Evolutionary conservation across 2,888 invertebrate genomes (phyloP), one percentile per base, ranked within the genome.

Genomic region (Patella depressa): DNA sequence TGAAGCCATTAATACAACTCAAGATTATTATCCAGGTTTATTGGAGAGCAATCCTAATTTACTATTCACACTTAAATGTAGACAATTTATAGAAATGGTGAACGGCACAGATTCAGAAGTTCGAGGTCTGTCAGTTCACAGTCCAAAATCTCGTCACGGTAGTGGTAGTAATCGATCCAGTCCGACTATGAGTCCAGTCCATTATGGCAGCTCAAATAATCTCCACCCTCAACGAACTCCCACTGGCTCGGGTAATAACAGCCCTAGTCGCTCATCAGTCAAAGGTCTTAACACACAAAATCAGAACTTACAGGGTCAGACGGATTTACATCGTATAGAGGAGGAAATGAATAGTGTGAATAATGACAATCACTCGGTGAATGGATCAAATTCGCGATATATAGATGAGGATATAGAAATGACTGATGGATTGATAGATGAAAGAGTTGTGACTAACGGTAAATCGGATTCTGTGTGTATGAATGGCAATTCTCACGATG

Each of bases 1-100:
- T 76, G 98, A 98, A 93, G 98, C 98, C 82, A 96, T 98, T 89
- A 96, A 97, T 89, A 93, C 95, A 85, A 97, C 98, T 79, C 95
- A 95, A 90, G 94, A 95, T 87, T 93, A 97, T 85, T 98, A 97
- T 93, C 98, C 99, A 4, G 96, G 96, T n/a, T 94, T 99, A 81
- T 93, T 99, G 89, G 97, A 98, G 92, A 94, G 95, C 78, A 96
- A 98, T 93, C 95, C 94, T 86, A 97, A 97, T 92, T 94, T 99
- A 87, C 94, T 97, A 91, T 98, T 99, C 93, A 95, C 96, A 94
- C 94, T 99, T 89, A 98, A 98, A 93, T 98, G 98, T 91, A 95
- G 99, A 82, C 98, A 99, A 93, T 99, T 99, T 93, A 96, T 99
- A 65, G 99, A 99, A 93, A 98, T 98, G 97, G 97, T 99, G 73